Base-by-base conservation (phyloP, 2,888 invertebrate species). In the Myathropa florea region DNA sequence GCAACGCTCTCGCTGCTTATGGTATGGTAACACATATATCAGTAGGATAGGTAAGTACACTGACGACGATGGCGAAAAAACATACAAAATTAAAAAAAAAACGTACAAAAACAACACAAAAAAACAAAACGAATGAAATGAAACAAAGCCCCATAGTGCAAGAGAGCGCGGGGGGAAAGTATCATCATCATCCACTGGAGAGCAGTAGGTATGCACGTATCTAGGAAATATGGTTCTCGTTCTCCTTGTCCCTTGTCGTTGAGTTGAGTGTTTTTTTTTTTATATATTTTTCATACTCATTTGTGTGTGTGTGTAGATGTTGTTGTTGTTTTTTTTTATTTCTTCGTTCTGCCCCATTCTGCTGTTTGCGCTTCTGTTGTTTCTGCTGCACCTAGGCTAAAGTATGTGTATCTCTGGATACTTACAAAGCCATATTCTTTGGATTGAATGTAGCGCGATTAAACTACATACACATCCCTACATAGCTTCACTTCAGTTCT, bases 11-110 rank as follows among this genome's bases (percentile, higher is more conserved):
- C 28, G 26, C 26, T 60, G 59, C 46, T 26, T 59, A 53, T 67
- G 23, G n/a, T 60, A 30, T 76, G 64, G 59, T 80, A 80, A 72
- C 72, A 79, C 53, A 61, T 63, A 68, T 81, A 75, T 68, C 61
- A 81, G 81, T 81, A 64, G 67, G 68, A 75, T 75, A 75, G 81
- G 81, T 68, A 75, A 81, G 81, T 81, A 59, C 75, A 68, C 24
- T 24, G 75, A 61, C 28, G 63, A 68, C 63, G 70, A 78, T 63
- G 28, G 73, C 57, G 57, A 30, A 53, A n/a, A 57, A 75, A 80
- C 46, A 46, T 46, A 46, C 46, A 46, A 46, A 46, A 46, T 46
- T 46, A 18, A 46, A 46, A 33, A 33, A 33, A 33, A 9, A n/a
- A n/a, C n/a, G n/a, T n/a, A n/a, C n/a, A n/a, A n/a, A n/a, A n/a